Base-by-base conservation (phyloP, 2,113 vertebrate species). In the Ctenodactylus gundi region DNA sequence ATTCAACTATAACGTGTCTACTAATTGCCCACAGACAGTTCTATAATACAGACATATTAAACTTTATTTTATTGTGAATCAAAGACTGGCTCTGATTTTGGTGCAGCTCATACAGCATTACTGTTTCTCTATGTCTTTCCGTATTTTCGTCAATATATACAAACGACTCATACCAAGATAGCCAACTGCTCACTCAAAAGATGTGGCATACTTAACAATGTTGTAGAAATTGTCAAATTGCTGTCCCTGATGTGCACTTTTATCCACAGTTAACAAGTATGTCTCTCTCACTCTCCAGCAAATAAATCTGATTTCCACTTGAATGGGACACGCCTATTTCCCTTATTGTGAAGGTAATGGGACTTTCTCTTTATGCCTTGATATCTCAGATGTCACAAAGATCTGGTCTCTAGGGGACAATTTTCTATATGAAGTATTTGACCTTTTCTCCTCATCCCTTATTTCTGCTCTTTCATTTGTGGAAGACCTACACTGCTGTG, bases 361-460 rank as follows among this genome's bases (percentile, higher is more conserved):
- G 4, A 81, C 46, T 60, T 82, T 83, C 4, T 72, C 2, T 87
- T 73, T 94, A 36, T 78, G 29, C 6, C 81, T 78, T 78, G 31
- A 41, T 67, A 31, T 62, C 13, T 13, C 3, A 62, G 25, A 55
- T 84, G 55, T 64, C 46, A 36, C 36, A 15, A 81, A 84, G 65
- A 55, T 36, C 46, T 13, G n/a, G 39, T 88, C 65, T 91, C 58
- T 18, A 64, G 58, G 29, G 51, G 46, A 75, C 65, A 51, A 11
- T 62, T 90, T 64, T 90, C 68, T 51, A 36, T 80, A 46, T 87
- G 58, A 78, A 82, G 29, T 34, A 85, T 94, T 84, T 88, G 23
- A 64, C 44, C 21, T 64, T 94, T 92, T 46, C 27, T 84, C 13
- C 18, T 77, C 21, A 80, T 85, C 11, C 6, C 62, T 85, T 88